A percentile compares a stretch with the other conserved stretches of the same genome.
Conservation (phyloP, 1,140 invertebrate species). For the Steinernema khuongi region DNA sequence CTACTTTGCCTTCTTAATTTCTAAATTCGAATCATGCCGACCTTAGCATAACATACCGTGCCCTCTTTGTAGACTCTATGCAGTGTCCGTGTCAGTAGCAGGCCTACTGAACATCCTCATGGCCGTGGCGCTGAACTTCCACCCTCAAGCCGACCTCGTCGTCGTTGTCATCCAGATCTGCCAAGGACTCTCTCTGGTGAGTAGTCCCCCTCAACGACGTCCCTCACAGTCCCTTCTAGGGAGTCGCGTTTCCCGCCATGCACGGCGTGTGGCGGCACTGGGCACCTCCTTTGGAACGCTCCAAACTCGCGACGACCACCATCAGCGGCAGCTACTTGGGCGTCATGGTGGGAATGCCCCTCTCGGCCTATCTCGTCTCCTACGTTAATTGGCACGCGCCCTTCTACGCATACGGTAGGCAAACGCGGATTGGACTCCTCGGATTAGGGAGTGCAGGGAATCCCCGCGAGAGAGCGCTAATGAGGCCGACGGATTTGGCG, state of each 20-base stretch:
- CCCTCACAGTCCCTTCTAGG: constrained; percentile 66
- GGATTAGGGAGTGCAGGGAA: constrained; percentile 5
- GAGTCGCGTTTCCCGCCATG: constrained; percentile 95
- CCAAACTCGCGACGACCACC: constrained; percentile 84
- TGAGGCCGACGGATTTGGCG: background rate
- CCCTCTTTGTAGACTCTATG: constrained; percentile 72
- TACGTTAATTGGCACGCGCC: constrained; percentile 82
- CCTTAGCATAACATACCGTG: constrained; percentile 5
- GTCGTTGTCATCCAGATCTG: constrained; percentile 76
- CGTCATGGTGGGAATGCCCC: constrained; percentile 81
- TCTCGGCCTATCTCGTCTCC: constrained; percentile 60
- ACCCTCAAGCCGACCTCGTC: constrained; percentile 65
- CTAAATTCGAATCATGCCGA: constrained; percentile 4
- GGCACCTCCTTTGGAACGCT: constrained; percentile 92
- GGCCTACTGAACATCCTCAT: constrained; percentile 84
- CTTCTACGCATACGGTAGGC: constrained; percentile 89
- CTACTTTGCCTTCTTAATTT: too few species aligned
- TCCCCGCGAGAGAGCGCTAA: constrained; percentile 33
- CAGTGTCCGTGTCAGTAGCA: constrained; percentile 80
- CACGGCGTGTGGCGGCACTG: constrained; percentile 97
- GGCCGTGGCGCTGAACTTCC: constrained; percentile 76
- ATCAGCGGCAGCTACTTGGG: constrained; percentile 82
- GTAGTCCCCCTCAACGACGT: background rate
- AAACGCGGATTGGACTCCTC: background rate
- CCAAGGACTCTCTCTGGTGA: constrained; percentile 77